Conservation (phyloP, 1,140 invertebrate species). For the Euwallacea similis region DNA sequence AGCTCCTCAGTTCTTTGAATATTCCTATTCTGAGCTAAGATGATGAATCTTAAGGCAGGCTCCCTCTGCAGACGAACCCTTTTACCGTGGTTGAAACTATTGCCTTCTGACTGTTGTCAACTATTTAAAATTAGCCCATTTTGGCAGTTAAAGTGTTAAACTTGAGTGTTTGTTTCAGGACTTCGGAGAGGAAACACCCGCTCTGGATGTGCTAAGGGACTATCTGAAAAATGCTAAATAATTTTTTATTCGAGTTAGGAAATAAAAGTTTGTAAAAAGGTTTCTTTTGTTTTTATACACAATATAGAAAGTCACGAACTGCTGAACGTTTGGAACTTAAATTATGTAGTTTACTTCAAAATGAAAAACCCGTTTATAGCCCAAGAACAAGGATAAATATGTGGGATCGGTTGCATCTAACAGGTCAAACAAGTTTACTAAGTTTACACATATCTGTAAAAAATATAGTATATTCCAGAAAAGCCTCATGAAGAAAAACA, state of each 20-base stretch:
- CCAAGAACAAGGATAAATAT: too few species aligned
- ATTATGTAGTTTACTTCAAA: too few species aligned
- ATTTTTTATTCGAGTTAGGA: conserved; percentile 36
- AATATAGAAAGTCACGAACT: too few species aligned
- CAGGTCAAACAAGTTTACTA: too few species aligned
- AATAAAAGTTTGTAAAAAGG: background rate
- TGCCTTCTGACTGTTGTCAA: conserved; percentile 48
- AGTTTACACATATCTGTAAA: too few species aligned
- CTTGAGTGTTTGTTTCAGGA: conserved; percentile 66
- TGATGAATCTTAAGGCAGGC: conserved; percentile 13
- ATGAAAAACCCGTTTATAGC: too few species aligned
- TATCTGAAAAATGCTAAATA: conserved; percentile 66
- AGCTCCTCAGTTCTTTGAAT: background rate
- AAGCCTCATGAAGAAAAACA: too few species aligned
- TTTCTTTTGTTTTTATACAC: background rate
- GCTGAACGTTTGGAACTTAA: too few species aligned
- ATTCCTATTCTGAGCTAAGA: background rate
- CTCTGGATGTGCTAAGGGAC: conserved; percentile 88
- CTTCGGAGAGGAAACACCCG: conserved; percentile 94
- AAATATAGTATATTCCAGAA: too few species aligned
- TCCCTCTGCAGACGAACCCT: conserved; percentile 14
- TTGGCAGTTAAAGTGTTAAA: too few species aligned
- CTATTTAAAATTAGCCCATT: too few species aligned
- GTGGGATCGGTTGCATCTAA: too few species aligned
- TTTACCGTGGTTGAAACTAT: conserved; percentile 46